These are phyloP conservation scores for Cantharis lateralis DNA, from an alignment of 2,888 invertebrate species.

Conservation along the genomic window DNA sequence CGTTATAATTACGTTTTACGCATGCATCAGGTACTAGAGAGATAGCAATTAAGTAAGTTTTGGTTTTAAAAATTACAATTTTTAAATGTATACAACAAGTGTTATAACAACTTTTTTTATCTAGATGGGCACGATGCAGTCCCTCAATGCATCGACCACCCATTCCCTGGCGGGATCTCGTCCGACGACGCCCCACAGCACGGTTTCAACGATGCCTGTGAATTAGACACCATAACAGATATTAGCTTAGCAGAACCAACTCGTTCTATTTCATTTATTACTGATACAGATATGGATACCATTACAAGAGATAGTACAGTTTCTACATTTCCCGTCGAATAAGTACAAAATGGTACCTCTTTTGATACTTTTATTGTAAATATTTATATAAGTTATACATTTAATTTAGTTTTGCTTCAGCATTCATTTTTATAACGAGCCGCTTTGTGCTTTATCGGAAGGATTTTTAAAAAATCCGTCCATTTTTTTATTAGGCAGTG, in stretches of 20 bases:
- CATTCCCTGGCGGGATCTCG: conserved; percentile 87
- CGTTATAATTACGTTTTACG: background rate
- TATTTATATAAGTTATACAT: background rate
- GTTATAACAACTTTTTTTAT: background rate
- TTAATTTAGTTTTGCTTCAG: background rate
- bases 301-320: conserved; percentile 37
- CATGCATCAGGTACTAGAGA: conserved; percentile 40
- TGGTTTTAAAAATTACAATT: background rate
- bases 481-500: background rate
- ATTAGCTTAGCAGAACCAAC: conserved; percentile 34
- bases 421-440: background rate
- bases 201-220: conserved; percentile 86
- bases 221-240: conserved; percentile 53
- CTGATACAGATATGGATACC: conserved; percentile 34
- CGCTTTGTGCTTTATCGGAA: background rate
- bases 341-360: background rate
- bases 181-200: conserved; percentile 89
- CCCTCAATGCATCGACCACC: conserved; percentile 80
- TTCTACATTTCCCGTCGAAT: conserved; percentile 37
- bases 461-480: background rate
- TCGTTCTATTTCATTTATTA: conserved; percentile 47
- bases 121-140: conserved; percentile 90
- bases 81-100: background rate
- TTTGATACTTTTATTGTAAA: background rate
- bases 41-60: conserved; percentile 41